Conservation (phyloP, 2,888 invertebrate genomes). For the Tipula lateralis region DNA sequence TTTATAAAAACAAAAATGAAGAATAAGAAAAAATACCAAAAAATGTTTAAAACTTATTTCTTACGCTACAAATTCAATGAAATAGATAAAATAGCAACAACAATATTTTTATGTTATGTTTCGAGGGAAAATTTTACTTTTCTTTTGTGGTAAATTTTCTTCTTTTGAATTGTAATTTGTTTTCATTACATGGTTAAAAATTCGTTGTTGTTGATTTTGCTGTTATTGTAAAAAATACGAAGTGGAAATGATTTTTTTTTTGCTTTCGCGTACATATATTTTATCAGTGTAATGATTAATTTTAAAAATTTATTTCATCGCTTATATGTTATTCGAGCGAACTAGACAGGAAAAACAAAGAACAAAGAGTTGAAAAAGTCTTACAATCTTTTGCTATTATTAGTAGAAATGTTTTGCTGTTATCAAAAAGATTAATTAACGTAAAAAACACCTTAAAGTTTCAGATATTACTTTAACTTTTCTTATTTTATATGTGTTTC, state of each 20-base stretch:
- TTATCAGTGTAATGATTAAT: background rate
- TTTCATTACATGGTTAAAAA: background rate
- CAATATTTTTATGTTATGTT: background rate
- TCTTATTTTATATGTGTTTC: no score
- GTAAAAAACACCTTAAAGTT: background rate
- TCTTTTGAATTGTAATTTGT: constrained; percentile 11
- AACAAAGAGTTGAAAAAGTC: background rate
- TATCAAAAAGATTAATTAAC: background rate
- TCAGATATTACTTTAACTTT: no score
- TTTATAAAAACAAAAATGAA: background rate
- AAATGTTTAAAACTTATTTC: background rate
- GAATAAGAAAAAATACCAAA: background rate
- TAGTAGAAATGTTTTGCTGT: background rate
- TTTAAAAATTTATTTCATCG: background rate
- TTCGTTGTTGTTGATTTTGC: background rate
- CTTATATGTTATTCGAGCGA: background rate
- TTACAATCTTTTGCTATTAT: background rate
- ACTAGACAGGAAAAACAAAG: background rate
- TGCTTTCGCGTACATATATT: background rate
- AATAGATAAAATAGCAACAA: background rate
- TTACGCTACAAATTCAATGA: background rate
- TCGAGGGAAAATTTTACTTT: background rate
- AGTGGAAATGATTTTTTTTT: background rate
- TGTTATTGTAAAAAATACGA: background rate
- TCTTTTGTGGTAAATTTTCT: background rate